Evolutionary conservation across 92 coral and sea anemone species (phyloP).

Genomic region (Umimayanthus chanpuru): DNA sequence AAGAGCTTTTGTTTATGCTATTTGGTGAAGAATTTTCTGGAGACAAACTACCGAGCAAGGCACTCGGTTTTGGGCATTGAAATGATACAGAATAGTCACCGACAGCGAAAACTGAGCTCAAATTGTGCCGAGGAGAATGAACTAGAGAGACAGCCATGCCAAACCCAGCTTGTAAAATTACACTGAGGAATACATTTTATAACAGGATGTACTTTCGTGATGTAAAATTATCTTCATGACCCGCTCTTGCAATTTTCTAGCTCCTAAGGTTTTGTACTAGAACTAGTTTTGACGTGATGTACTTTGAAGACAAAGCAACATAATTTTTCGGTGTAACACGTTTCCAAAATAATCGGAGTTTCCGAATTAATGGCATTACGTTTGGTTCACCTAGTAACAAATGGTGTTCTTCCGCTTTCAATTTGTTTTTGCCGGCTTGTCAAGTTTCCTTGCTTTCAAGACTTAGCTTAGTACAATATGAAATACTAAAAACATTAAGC

Average conservation of each 20-base stretch:
- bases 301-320: not conserved
- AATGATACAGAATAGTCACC: no score
- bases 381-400: not conserved
- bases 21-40: not conserved
- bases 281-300: not conserved
- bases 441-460: not conserved
- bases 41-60: not conserved
- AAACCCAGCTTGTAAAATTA: not conserved
- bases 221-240: not conserved
- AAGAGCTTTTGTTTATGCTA: not conserved
- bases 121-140: not conserved
- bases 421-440: not conserved
- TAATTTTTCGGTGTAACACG: not conserved
- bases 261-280: not conserved
- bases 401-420: not conserved
- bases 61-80: not conserved
- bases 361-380: constrained; percentile 3
- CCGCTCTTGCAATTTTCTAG: not conserved
- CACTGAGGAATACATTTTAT: not conserved
- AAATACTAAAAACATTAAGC: no score
- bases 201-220: not conserved
- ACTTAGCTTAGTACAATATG: no score
- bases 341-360: not conserved
- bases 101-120: not conserved
- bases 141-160: not conserved